These are phyloP conservation scores for Lasioglossum marginatum DNA, from an alignment of 2,888 invertebrate species.

Conservation along the genomic window DNA sequence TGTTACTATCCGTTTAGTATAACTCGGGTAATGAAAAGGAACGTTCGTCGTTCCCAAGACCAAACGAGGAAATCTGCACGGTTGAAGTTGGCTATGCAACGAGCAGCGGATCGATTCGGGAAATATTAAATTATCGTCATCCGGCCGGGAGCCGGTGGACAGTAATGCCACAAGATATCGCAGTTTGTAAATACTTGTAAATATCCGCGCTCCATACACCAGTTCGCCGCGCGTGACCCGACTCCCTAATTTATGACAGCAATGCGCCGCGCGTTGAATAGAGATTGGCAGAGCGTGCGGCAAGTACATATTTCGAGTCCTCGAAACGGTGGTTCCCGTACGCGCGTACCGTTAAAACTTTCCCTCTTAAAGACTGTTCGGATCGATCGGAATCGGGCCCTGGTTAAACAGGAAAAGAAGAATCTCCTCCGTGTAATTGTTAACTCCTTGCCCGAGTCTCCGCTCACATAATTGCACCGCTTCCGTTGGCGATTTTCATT, in stretches of 20 bases:
- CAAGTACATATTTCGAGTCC: slow-evolving; percentile 50
- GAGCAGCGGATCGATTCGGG: slow-evolving; percentile 42
- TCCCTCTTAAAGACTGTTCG: slow-evolving; percentile 34
- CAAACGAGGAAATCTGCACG: background rate
- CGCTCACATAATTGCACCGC: background rate
- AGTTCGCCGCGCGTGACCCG: slow-evolving; percentile 63
- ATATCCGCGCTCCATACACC: slow-evolving; percentile 63
- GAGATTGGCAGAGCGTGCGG: slow-evolving; percentile 60
- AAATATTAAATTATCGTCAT: slow-evolving; percentile 54
- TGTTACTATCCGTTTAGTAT: background rate
- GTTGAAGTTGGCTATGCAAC: slow-evolving; percentile 11
- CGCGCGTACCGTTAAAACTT: slow-evolving; percentile 47
- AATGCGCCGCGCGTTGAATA: slow-evolving; percentile 65
- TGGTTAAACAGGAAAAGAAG: background rate
- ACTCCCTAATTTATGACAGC: slow-evolving; percentile 67
- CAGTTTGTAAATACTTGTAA: slow-evolving; percentile 66
- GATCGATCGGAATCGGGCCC: slow-evolving; percentile 18
- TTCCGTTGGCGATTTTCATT: background rate
- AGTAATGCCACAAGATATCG: slow-evolving; percentile 55
- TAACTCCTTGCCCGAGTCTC: background rate
- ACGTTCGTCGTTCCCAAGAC: background rate
- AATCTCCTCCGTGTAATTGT: background rate
- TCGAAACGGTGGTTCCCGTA: slow-evolving; percentile 46
- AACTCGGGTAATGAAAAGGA: background rate
- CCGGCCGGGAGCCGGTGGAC: slow-evolving; percentile 25